phyloP scores from a whole-genome alignment of 2,888 invertebrate species.

The Pachliopta kotzebuea region DNA sequence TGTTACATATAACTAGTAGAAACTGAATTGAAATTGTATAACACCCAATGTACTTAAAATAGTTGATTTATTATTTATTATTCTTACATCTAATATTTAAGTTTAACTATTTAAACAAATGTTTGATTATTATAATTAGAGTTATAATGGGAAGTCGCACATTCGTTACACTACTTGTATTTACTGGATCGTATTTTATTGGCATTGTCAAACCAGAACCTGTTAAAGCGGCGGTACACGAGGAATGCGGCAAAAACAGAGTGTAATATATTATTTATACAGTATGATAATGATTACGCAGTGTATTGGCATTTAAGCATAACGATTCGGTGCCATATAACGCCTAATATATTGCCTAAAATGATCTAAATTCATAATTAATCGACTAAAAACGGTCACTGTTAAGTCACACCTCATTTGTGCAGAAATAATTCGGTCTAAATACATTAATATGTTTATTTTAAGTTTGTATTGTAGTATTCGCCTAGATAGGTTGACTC shows the following conservation, averaged over 20 bases:
- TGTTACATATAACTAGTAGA: too few relatives aligned
- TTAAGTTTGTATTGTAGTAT: too few relatives aligned
- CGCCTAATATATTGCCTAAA: conserved; percentile 1
- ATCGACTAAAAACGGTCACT: not conserved
- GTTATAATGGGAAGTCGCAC: too few relatives aligned
- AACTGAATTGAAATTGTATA: too few relatives aligned
- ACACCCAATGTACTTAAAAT: too few relatives aligned
- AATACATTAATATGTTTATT: too few relatives aligned
- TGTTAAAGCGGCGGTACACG: conserved; percentile 7
- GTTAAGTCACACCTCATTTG: not conserved
- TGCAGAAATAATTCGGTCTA: not conserved
- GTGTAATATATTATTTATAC: conserved; percentile 9
- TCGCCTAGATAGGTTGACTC: too few relatives aligned
- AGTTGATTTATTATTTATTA: too few relatives aligned
- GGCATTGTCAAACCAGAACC: conserved; percentile 16
- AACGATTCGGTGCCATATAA: conserved; percentile 3
- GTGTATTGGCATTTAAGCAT: conserved; percentile 11
- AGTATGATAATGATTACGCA: conserved; percentile 21
- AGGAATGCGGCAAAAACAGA: conserved; percentile 19
- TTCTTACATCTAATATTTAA: too few relatives aligned
- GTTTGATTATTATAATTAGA: too few relatives aligned
- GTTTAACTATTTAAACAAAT: too few relatives aligned
- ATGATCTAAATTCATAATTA: conserved; percentile 6
- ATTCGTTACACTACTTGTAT: not conserved
- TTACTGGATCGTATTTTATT: conserved; percentile 4